A percentile compares a stretch with the other conserved stretches of the same genome.
Evolutionary conservation across 2,113 vertebrate species (phyloP).

Genomic region (Chaetorhynchus papuensis): DNA sequence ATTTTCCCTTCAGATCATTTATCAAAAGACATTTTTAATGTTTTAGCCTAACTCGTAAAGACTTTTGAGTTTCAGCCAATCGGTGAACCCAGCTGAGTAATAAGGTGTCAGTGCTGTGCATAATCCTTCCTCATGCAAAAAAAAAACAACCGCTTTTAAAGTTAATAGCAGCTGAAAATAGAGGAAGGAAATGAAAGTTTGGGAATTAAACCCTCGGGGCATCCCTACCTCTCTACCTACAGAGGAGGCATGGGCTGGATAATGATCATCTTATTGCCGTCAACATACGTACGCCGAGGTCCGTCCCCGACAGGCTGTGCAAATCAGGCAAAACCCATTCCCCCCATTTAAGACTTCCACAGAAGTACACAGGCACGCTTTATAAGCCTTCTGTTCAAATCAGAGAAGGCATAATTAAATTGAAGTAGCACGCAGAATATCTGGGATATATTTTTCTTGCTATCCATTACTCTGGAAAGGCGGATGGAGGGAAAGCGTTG

Average conservation of each 20-base stretch:
- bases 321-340: slow-evolving; percentile 11
- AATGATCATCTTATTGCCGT: slow-evolving; percentile 5
- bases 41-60: slow-evolving; percentile 40
- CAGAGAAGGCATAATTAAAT: slow-evolving; percentile 23
- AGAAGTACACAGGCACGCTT: background rate
- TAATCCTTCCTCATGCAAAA: slow-evolving; percentile 15
- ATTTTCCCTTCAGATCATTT: slow-evolving; percentile 55
- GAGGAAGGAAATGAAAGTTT: background rate
- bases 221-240: background rate
- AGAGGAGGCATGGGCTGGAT: slow-evolving; percentile 4
- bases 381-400: slow-evolving; percentile 18
- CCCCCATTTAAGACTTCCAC: background rate
- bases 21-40: slow-evolving; percentile 53
- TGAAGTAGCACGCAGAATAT: background rate
- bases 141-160: background rate
- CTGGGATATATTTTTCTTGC: slow-evolving; percentile 7
- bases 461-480: background rate
- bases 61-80: slow-evolving; percentile 38
- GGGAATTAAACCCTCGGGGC: slow-evolving; percentile 23
- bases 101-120: slow-evolving; percentile 14
- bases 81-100: background rate
- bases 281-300: background rate
- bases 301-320: background rate
- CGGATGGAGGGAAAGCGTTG: background rate
- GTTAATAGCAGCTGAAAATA: slow-evolving; percentile 39